A percentile compares a stretch with the other conserved stretches of the same genome.
Conservation (phyloP, 1,140 invertebrate species). For the Adelges cooleyi region DNA sequence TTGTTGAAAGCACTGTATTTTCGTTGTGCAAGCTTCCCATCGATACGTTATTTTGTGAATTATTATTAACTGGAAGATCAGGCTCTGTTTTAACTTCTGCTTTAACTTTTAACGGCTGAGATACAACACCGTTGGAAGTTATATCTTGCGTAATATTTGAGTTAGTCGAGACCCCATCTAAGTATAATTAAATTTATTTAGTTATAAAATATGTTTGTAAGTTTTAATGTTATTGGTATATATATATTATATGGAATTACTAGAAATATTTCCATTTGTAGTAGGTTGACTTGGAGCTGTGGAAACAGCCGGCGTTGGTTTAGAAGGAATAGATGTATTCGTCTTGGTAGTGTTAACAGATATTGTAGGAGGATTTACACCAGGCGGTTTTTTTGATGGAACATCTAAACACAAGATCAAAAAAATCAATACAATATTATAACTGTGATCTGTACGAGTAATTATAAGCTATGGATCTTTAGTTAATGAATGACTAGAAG, state of each 20-base stretch:
- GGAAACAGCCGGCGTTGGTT: conserved; percentile 8
- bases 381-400: conserved; percentile 9
- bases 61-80: conserved; percentile 4
- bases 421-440: no score
- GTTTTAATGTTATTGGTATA: no score
- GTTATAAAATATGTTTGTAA: no score
- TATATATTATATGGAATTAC: not conserved
- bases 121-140: conserved; percentile 8
- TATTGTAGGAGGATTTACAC: conserved; percentile 4
- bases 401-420: conserved; percentile 3
- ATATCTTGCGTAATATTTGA: conserved; percentile 16
- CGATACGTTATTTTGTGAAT: not conserved
- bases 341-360: not conserved
- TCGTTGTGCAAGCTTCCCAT: not conserved
- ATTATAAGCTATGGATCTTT: no score
- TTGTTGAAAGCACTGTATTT: conserved; percentile 2
- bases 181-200: no score
- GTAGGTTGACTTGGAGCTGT: conserved; percentile 8
- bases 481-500: no score
- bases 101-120: not conserved
- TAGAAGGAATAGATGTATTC: not conserved
- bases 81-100: conserved; percentile 19
- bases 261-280: conserved; percentile 25
- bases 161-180: conserved; percentile 17
- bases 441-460: no score